phyloP scores from a whole-genome alignment of 2,797 vertebrate genomes.

The Aphelocoma californica region DNA sequence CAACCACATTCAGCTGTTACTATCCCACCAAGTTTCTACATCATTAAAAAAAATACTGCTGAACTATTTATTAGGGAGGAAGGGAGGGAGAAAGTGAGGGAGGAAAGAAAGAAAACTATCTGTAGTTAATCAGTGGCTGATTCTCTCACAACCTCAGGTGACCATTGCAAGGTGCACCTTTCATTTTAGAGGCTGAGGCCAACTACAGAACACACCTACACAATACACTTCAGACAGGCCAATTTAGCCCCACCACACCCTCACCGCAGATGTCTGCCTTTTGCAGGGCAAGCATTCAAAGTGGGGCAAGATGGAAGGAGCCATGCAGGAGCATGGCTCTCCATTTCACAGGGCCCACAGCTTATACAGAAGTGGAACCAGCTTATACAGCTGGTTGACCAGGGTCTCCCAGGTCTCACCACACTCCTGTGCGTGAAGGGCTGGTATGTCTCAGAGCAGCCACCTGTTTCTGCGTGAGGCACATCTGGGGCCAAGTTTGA shows the following conservation, averaged over 20 bases:
- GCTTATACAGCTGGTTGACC: neutral
- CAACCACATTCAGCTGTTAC: neutral
- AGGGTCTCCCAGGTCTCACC: neutral
- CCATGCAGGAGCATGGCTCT: neutral
- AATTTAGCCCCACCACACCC: neutral
- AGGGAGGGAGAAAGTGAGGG: no score
- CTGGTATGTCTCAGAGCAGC: neutral
- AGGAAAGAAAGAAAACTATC: neutral
- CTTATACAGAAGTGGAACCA: neutral
- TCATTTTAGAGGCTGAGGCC: neutral
- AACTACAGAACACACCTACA: neutral
- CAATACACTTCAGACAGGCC: neutral
- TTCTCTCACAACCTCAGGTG: neutral
- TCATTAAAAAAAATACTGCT: neutral
- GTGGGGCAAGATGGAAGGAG: neutral
- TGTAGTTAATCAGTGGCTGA: neutral
- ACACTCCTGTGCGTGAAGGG: neutral
- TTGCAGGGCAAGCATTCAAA: neutral
- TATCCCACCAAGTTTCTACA: neutral
- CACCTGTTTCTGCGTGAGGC: neutral
- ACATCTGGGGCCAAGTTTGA: neutral
- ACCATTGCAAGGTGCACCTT: neutral
- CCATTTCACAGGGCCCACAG: neutral
- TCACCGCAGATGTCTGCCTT: neutral
- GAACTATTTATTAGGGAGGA: neutral